These are phyloP conservation scores for Drosophila picticornis DNA, from an alignment of 2,888 invertebrate genomes.

Conservation along the genomic window DNA sequence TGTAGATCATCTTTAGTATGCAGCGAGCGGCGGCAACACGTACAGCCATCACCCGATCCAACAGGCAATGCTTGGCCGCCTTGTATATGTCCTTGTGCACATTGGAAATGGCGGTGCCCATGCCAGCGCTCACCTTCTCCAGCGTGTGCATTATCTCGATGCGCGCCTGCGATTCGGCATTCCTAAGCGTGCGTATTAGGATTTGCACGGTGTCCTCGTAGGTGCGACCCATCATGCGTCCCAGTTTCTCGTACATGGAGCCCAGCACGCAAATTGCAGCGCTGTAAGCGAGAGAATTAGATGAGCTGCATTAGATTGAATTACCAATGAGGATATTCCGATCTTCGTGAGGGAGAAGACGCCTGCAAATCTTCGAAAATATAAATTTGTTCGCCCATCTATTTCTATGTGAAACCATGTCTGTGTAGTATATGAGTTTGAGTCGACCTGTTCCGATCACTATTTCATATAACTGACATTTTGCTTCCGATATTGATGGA, in stretches of 20 bases:
- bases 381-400: background rate
- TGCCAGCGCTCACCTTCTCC: conserved; percentile 95
- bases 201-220: conserved; percentile 99
- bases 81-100: conserved; percentile 96
- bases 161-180: conserved; percentile 97
- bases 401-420: background rate
- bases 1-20: conserved; percentile 94
- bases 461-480: no score
- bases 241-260: conserved; percentile 98
- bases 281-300: conserved; percentile 86
- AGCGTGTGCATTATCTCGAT: conserved; percentile 98
- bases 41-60: conserved; percentile 96
- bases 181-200: conserved; percentile 94
- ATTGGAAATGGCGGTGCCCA: conserved; percentile 96
- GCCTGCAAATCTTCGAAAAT: background rate
- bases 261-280: conserved; percentile 98
- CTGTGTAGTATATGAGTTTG: background rate
- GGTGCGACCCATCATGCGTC: conserved; percentile 99
- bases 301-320: background rate
- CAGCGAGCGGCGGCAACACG: conserved; percentile 97
- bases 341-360: background rate
- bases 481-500: no score
- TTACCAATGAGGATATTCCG: background rate
- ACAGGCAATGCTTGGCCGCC: conserved; percentile 93
- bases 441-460: no score